phyloP scores from a whole-genome alignment of 2,888 invertebrate genomes.

The Zaprionus lineosus region DNA sequence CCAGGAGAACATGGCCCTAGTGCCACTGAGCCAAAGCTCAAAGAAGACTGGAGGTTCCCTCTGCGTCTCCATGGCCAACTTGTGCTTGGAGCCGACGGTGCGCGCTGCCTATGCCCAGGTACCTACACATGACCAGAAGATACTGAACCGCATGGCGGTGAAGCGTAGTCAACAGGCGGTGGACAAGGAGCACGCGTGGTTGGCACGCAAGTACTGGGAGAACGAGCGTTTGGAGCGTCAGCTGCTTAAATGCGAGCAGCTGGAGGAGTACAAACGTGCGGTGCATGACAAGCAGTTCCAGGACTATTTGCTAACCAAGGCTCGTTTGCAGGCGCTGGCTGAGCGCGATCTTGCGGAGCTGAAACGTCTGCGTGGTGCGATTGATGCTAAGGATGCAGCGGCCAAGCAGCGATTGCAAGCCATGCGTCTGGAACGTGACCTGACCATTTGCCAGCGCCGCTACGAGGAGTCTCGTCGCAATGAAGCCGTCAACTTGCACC shows the following conservation, averaged over 20 bases:
- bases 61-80: conserved; percentile 80
- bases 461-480: conserved; percentile 79
- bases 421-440: conserved; percentile 74
- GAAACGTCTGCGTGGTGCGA: conserved; percentile 70
- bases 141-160: conserved; percentile 82
- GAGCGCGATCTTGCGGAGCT: conserved; percentile 79
- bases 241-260: conserved; percentile 80
- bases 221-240: conserved; percentile 82
- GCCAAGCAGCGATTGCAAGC: conserved; percentile 78
- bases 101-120: conserved; percentile 78
- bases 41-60: conserved; percentile 35
- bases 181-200: conserved; percentile 81
- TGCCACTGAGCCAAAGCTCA: conserved; percentile 20
- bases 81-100: conserved; percentile 80
- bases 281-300: conserved; percentile 81
- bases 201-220: conserved; percentile 82
- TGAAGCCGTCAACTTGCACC: conserved; percentile 77
- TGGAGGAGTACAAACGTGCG: conserved; percentile 80
- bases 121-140: conserved; percentile 81
- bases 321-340: conserved; percentile 79
- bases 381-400: conserved; percentile 79
- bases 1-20: conserved; percentile 52
- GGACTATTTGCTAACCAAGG: conserved; percentile 80
- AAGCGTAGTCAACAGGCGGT: conserved; percentile 79
- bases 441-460: conserved; percentile 75